Evolutionary conservation across 2,113 vertebrate species (phyloP).

Genomic region (Aepyceros melampus): DNA sequence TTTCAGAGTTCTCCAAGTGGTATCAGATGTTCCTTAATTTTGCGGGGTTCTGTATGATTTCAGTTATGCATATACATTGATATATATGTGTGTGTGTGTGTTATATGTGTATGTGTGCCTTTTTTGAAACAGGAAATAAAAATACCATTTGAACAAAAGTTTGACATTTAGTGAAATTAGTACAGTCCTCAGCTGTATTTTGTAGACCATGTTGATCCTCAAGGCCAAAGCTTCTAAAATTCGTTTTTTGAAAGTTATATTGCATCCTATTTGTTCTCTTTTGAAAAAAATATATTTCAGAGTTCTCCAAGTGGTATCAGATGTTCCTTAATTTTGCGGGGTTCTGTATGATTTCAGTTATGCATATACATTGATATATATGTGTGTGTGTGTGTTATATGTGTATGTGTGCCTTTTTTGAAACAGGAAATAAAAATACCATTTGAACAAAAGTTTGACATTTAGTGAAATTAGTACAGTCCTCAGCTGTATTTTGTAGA

Average conservation of each 20-base stretch:
- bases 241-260: slow-evolving; percentile 5
- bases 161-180: not conserved
- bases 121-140: not conserved
- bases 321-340: slow-evolving; percentile 36
- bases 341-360: not conserved
- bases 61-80: not conserved
- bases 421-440: not conserved
- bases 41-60: not conserved
- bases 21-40: slow-evolving; percentile 51
- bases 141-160: not conserved
- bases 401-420: not conserved
- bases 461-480: not conserved
- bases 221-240: not conserved
- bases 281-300: slow-evolving; percentile 48
- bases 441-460: not conserved
- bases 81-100: accelerated
- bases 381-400: not conserved
- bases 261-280: slow-evolving; percentile 58
- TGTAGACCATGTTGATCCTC: not conserved
- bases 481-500: not conserved
- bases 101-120: not conserved
- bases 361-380: too few species aligned
- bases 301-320: slow-evolving; percentile 47
- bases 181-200: not conserved
- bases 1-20: slow-evolving; percentile 37